Conservation (phyloP, 2,797 vertebrate genomes). For the Perdix hodgsoniae region DNA sequence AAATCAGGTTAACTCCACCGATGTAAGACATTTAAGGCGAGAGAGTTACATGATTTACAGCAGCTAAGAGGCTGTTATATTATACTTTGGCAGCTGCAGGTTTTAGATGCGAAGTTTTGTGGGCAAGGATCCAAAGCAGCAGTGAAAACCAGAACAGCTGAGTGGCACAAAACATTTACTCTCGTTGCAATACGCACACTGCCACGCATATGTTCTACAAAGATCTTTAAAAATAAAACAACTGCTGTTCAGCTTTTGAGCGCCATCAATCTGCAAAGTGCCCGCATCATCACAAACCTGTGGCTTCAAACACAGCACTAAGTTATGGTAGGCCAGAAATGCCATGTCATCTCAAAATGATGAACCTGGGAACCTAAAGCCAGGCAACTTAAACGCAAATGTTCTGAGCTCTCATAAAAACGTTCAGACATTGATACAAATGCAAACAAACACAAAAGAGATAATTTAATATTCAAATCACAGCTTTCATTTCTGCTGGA, state of each 20-base stretch:
- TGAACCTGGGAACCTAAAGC: not conserved
- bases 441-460: not conserved
- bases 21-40: slow-evolving; percentile 66
- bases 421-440: not conserved
- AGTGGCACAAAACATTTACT: slow-evolving; percentile 33
- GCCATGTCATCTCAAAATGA: not conserved
- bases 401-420: not conserved
- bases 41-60: slow-evolving; percentile 57
- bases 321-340: not conserved
- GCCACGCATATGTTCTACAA: not conserved
- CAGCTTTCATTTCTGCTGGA: not conserved
- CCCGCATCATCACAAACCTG: not conserved
- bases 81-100: slow-evolving; percentile 52
- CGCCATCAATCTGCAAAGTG: not conserved
- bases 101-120: slow-evolving; percentile 46
- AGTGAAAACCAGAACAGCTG: not conserved
- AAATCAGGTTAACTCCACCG: slow-evolving; percentile 67
- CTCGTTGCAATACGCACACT: not conserved
- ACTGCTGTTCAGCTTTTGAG: not conserved
- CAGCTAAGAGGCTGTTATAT: slow-evolving; percentile 55
- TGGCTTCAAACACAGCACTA: not conserved
- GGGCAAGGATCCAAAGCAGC: slow-evolving; percentile 38
- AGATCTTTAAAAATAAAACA: not conserved
- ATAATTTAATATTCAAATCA: not conserved
- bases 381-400: not conserved